Evolutionary conservation across 2,113 vertebrate species (phyloP), one percentile per base, ranked within the genome.

Genomic region (Fulica atra): DNA sequence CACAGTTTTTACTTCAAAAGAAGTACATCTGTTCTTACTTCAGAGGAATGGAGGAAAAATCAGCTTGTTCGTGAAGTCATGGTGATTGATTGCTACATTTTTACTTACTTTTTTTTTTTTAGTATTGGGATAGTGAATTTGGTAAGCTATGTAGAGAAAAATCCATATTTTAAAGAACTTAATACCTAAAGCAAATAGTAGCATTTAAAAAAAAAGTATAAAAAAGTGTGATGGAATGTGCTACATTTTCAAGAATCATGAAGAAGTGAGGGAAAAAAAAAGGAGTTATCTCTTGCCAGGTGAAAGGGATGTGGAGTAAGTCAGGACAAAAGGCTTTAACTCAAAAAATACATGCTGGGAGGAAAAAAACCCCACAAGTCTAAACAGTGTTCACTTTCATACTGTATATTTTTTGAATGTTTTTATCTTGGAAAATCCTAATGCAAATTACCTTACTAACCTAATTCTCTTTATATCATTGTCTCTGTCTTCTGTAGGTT

Each of bases 311-410:
- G 16, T 79, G 21, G 10, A 73, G 11, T 23, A 86, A 72, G 42
- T 82, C 14, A 65, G 23, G 40, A 92, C 15, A 92, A 85, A 76
- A 11, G 1, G 5, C 10, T 81, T 77, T 61, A 81, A 73, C 8
- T 76, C 19, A 16, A 80, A 82, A 94, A 87, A 71, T 56, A 74
- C 2, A 63, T 42, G 12, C 33, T 65, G n/a, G 4, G 8, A 25
- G 0, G 0, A 10, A 18, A 20, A 24, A 24, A 40, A n/a, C 7
- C 48, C 48, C 6, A 14, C 48, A 23, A 29, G 13, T 81, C 7
- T 72, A 53, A 80, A 53, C 6, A 71, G 38, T n/a, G 20, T 60
- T 65, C 16, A n/a, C 18, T 66, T 81, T 73, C 12, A 65, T 35
- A 24, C 5, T 46, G 33, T 11, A 33, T 6, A 2, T 87, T 91